Conservation (phyloP, 2,797 vertebrate genomes). For the Diplodus sargus region DNA sequence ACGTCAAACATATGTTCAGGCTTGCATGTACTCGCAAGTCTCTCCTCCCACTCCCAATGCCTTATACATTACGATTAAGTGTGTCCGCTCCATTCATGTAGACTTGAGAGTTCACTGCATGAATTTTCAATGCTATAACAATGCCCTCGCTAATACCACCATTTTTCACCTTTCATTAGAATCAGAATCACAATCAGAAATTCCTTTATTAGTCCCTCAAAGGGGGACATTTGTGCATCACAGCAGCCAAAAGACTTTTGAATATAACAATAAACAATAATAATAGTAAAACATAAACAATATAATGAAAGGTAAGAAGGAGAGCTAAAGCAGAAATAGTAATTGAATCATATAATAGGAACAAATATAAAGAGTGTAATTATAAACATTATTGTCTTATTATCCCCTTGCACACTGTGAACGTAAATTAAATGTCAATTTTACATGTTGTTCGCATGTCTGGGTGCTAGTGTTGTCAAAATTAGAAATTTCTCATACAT, state of each 20-base stretch:
- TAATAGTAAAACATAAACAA: no score
- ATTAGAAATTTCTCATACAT: no score
- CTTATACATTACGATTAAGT: slow-evolving; percentile 7
- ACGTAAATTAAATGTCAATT: not conserved
- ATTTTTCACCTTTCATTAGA: not conserved
- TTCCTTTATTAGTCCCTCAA: no score
- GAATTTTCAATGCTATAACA: slow-evolving; percentile 2
- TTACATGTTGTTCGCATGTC: not conserved
- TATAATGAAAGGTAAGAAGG: no score
- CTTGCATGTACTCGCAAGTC: slow-evolving; percentile 4
- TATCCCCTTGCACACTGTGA: not conserved
- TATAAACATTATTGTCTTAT: no score
- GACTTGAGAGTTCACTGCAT: not conserved
- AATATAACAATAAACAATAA: no score
- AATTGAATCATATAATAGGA: no score
- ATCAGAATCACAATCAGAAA: no score
- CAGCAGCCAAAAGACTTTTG: no score
- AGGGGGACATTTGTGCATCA: not conserved
- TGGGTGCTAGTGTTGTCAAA: not conserved
- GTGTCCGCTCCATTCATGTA: not conserved
- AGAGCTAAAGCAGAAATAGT: no score
- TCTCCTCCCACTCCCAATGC: not conserved
- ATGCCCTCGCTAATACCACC: not conserved
- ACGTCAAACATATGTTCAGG: slow-evolving; percentile 1
- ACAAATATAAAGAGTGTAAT: no score